Conservation (phyloP, 2,797 vertebrate species). For the Enteromius anoplus region DNA sequence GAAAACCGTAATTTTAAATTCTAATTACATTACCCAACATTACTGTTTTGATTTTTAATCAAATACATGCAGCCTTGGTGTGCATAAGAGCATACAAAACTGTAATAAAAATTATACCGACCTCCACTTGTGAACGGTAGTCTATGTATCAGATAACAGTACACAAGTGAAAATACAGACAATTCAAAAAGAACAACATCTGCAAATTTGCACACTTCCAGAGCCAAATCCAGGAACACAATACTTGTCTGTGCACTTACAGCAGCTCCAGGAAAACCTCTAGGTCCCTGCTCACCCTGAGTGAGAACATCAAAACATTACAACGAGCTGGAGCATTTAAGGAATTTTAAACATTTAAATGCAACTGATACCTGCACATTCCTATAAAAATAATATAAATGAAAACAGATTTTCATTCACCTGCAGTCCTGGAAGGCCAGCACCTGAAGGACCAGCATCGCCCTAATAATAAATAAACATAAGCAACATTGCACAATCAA, state of each 20-base stretch:
- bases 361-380: neutral
- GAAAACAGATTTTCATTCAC: conserved; percentile 60
- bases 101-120: neutral
- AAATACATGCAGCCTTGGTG: neutral
- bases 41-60: neutral
- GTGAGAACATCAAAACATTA: conserved; percentile 18
- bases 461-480: conserved; percentile 67
- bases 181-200: conserved; percentile 14
- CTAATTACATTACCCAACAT: neutral
- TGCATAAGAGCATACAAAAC: neutral
- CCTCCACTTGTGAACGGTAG: neutral
- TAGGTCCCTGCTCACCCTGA: conserved; percentile 77
- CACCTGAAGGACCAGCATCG: conserved; percentile 69
- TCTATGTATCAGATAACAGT: neutral
- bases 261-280: conserved; percentile 71
- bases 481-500: neutral
- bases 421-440: conserved; percentile 71
- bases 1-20: neutral
- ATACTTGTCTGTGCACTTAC: conserved; percentile 50
- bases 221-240: neutral
- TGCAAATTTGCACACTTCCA: neutral
- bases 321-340: neutral
- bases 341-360: neutral
- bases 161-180: neutral
- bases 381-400: neutral